Evolutionary conservation across 1,140 invertebrate species (phyloP).

Genomic region (roundworm (Caenorhabditis elegans)): DNA sequence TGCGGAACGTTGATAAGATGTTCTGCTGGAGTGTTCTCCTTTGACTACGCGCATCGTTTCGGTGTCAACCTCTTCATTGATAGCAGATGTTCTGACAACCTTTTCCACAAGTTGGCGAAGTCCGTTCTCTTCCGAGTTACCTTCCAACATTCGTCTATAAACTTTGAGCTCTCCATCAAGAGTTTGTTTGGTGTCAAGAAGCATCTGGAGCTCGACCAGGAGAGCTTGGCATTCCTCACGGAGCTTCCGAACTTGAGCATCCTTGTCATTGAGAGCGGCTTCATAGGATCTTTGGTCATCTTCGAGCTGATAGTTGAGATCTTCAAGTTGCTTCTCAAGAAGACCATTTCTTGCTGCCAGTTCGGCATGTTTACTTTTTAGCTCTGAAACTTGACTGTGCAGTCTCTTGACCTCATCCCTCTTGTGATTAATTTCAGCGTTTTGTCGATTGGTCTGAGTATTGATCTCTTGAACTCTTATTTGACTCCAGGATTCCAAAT

Average conservation of each 20-base stretch:
- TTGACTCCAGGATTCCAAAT: slow-evolving; percentile 67
- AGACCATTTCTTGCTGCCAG: slow-evolving; percentile 68
- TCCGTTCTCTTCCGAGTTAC: slow-evolving; percentile 61
- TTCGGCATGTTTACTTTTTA: slow-evolving; percentile 68
- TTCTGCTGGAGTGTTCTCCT: slow-evolving; percentile 70
- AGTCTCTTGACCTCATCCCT: slow-evolving; percentile 70
- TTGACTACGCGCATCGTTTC: slow-evolving; percentile 67
- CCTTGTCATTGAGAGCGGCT: slow-evolving; percentile 52
- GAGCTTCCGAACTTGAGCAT: slow-evolving; percentile 66
- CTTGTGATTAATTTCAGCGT: slow-evolving; percentile 69
- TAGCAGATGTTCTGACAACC: slow-evolving; percentile 62
- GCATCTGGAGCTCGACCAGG: slow-evolving; percentile 68
- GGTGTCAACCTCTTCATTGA: slow-evolving; percentile 55
- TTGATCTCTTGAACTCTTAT: slow-evolving; percentile 69
- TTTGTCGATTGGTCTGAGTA: slow-evolving; percentile 69
- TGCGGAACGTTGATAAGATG: slow-evolving; percentile 70
- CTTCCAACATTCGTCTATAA: slow-evolving; percentile 66
- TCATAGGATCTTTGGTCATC: slow-evolving; percentile 63
- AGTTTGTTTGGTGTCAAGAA: slow-evolving; percentile 68
- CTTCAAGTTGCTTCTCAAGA: slow-evolving; percentile 67
- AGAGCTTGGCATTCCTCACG: slow-evolving; percentile 67
- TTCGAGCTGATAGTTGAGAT: slow-evolving; percentile 67
- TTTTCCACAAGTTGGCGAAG: slow-evolving; percentile 64
- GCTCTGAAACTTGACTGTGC: slow-evolving; percentile 67
- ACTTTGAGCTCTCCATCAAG: slow-evolving; percentile 66